These are phyloP conservation scores for Acleris cristana DNA, from an alignment of 2,888 invertebrate species.

Conservation along the genomic window DNA sequence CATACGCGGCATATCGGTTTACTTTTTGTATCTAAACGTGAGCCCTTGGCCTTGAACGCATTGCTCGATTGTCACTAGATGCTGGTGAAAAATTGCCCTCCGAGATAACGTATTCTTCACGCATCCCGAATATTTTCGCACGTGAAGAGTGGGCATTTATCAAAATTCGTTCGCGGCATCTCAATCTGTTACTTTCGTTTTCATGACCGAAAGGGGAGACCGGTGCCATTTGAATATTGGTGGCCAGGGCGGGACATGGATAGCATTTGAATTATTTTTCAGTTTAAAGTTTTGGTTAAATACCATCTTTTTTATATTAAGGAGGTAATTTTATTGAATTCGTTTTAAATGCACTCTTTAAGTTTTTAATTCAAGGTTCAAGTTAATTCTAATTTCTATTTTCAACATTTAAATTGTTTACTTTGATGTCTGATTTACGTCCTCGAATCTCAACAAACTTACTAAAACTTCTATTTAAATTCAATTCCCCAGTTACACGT, in stretches of 20 bases:
- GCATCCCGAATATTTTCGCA: conserved; percentile 50
- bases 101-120: conserved; percentile 42
- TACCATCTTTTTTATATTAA: no score
- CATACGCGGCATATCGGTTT: no score
- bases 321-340: no score
- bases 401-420: no score
- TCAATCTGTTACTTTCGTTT: conserved; percentile 30
- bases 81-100: conserved; percentile 24
- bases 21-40: no score
- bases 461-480: neutral
- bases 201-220: conserved; percentile 48
- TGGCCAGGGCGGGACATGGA: conserved; percentile 8
- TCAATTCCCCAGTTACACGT: neutral
- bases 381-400: no score
- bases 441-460: neutral
- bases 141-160: conserved; percentile 50
- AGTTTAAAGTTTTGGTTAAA: neutral
- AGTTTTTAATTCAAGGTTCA: no score
- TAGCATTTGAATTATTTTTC: conserved; percentile 5
- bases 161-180: conserved; percentile 46
- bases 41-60: no score
- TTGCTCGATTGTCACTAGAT: neutral
- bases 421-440: neutral
- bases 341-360: no score
- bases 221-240: conserved; percentile 52